Evolutionary conservation across 1,140 invertebrate species (phyloP).

Genomic region (Drosophila elegans): DNA sequence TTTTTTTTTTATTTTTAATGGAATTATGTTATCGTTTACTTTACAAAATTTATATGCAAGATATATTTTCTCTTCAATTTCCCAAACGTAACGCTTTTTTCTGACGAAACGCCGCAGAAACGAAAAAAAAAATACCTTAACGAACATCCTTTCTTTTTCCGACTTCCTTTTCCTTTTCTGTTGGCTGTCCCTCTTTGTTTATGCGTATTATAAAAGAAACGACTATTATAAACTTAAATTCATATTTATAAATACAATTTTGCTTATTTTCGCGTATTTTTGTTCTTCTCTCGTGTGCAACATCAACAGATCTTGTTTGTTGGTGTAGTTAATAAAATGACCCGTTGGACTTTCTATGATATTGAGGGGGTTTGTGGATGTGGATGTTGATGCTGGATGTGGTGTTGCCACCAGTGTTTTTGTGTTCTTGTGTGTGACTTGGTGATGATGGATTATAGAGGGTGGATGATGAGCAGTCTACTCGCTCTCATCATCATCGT

Average conservation of each 20-base stretch:
- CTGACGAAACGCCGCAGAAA: slow-evolving; percentile 8
- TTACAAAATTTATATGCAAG: slow-evolving; percentile 70
- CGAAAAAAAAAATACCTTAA: slow-evolving; percentile 16
- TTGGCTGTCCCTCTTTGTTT: slow-evolving; percentile 49
- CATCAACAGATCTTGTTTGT: slow-evolving; percentile 14
- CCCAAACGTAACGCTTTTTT: slow-evolving; percentile 5
- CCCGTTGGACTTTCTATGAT: slow-evolving; percentile 1
- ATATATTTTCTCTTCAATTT: slow-evolving; percentile 24
- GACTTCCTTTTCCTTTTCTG: slow-evolving; percentile 21
- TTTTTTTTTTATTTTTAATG: slow-evolving; percentile 75
- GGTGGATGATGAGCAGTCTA: slow-evolving; percentile 27
- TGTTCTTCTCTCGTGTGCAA: slow-evolving; percentile 16
- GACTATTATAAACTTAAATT: slow-evolving; percentile 78
- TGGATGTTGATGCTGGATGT: slow-evolving; percentile 6
- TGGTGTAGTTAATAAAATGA: slow-evolving; percentile 4
- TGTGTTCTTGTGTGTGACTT: slow-evolving; percentile 38
- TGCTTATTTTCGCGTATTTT: slow-evolving; percentile 51
- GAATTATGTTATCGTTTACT: slow-evolving; percentile 78
- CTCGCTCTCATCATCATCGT: slow-evolving; percentile 83
- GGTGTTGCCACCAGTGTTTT: slow-evolving; percentile 18
- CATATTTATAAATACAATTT: slow-evolving; percentile 78
- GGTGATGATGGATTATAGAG: slow-evolving; percentile 39
- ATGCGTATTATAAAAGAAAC: slow-evolving; percentile 68
- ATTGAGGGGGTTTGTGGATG: slow-evolving; percentile 12
- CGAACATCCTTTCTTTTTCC: slow-evolving; percentile 6